Base-by-base conservation (phyloP, 2,797 vertebrate genomes). In the Melopsittacus undulatus region DNA sequence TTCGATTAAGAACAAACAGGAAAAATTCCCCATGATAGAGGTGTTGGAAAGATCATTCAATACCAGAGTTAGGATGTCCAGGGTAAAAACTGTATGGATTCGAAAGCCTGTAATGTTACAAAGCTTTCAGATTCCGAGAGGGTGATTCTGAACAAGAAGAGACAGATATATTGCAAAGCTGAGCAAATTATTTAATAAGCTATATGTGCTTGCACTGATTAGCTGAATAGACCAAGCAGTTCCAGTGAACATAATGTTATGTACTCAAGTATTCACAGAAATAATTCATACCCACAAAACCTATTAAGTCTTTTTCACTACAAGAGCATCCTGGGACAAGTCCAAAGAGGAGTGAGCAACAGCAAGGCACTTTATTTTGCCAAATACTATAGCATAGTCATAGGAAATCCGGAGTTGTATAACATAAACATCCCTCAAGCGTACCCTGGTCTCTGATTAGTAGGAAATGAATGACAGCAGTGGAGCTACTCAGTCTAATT, bases 381-480 rank as follows among this genome's bases (percentile, higher is more conserved):
- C 7, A 1, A 94, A 76, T 48, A 67, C n/a, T 92, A 10, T 46
- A 87, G 67, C 64, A 95, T 0, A 84, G 90, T 85, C 94, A 79
- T 63, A 93, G 86, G 92, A 96, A 96, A 94, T 97, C 59, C 15
- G 42, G 78, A 94, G 80, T 19, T 63, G 32, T 80, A 84, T 62
- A 92, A 70, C n/a, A 90, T 61, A 94, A 97, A 95, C 85, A 88
- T 83, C 82, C 68, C 67, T 83, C 82, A 87, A 87, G 89, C 85
- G 80, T n/a, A 94, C 56, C 15, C 70, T 87, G 49, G 48, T 38
- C 89, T 96, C 91, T 96, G 90, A 97, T 95, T 95, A 96, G 48
- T 78, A 94, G 77, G 93, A 95, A 96, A 94, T 95, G 74, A 93
- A 94, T 92, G 96, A 96, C 91, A 94, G 76, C 87, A 96, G 88